Conservation (phyloP, 1,140 invertebrate genomes). For the Argopecten irradians region DNA sequence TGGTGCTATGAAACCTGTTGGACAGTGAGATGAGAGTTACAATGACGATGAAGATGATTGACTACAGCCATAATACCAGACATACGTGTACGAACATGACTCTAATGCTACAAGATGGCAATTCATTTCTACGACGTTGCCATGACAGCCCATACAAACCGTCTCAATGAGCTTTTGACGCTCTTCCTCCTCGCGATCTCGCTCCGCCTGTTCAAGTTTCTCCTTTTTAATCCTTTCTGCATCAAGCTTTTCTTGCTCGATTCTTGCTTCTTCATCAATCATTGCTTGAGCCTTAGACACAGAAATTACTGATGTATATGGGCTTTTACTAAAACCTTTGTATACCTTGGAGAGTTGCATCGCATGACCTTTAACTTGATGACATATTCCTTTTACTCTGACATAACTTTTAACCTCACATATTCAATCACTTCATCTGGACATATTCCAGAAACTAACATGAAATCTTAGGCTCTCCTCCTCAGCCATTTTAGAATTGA, state of each 20-base stretch:
- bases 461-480: not conserved
- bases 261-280: conserved; percentile 16
- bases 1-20: not conserved
- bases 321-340: not conserved
- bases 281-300: not conserved
- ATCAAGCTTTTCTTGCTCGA: conserved; percentile 16
- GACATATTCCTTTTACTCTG: not conserved
- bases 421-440: too few species aligned
- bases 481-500: not conserved
- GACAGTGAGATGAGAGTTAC: not conserved
- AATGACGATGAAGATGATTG: conserved; percentile 8
- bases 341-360: not conserved
- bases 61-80: conserved; percentile 16
- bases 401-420: not conserved
- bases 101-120: conserved; percentile 16
- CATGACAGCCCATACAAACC: conserved; percentile 14
- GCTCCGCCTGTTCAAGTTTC: not conserved
- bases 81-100: conserved; percentile 20
- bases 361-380: not conserved
- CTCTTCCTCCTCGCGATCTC: not conserved
- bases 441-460: not conserved
- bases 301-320: not conserved
- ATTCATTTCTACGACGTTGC: not conserved
- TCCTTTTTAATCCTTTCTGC: conserved; percentile 1
- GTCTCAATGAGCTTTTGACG: conserved; percentile 8